Evolutionary conservation across 2,888 invertebrate species (phyloP), one percentile per base, ranked within the genome.

Genomic region (Apodemia duryi): DNA sequence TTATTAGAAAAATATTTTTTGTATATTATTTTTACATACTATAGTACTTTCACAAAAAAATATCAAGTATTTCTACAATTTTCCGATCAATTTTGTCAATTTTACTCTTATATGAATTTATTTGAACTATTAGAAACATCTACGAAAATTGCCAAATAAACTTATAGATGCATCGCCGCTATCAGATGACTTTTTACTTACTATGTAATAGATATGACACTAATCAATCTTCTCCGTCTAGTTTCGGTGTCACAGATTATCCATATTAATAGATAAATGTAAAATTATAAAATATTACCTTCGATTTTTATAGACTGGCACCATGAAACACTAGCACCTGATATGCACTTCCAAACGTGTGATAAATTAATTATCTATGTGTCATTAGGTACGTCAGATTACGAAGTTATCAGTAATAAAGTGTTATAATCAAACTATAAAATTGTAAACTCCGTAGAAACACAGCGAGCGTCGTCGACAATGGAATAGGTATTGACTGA

Each of bases 401-500:
- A 60, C 13, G 32, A 57, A 32, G 6, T 32, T 60, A 61, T 46
- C 64, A 61, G 43, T 64, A 46, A 51, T 61, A 65, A 61, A 38
- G 51, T 65, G 49, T 41, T 64, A 51, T 61, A 51, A 64, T 51
- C 61, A 64, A 64, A 43, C n/a, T 11, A 46, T 29, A 21, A 60
- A 46, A 28, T 29, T 35, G 28, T 43, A 57, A 60, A 64, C 41
- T n/a, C 35, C 11, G 10, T 46, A 5, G 46, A 13, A 46, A 13
- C 13, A 57, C 57, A 32, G n/a, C 21, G 35, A 61, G 61, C 13
- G 38, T 28, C 21, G 35, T 60, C 63, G 63, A 32, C 63, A 32
- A 32, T 64, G 63, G 41, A 46, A 61, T 49, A 60, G 57, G 35
- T 64, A 64, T 61, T 28, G 61, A 64, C 64, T 61, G 49, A 52